phyloP scores from a whole-genome alignment of 2,797 vertebrate species.

The Otolemur crassicaudatus region DNA sequence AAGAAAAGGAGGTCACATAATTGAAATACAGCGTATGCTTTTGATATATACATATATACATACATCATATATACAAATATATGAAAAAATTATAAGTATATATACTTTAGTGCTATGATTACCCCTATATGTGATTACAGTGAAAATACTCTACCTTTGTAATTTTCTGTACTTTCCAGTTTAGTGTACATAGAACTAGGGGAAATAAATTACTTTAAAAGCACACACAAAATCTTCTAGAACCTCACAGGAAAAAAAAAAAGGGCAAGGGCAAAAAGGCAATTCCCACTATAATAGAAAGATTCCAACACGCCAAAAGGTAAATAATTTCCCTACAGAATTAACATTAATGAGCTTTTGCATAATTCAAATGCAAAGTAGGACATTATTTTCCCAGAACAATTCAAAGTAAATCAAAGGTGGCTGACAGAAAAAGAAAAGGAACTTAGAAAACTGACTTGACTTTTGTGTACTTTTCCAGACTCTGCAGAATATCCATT shows the following conservation, averaged over 20 bases:
- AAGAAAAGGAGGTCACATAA: neutral
- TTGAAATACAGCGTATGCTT: neutral
- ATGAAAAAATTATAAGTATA: neutral
- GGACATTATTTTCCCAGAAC: neutral
- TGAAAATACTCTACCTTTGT: neutral
- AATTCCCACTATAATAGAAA: neutral
- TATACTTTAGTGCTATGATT: neutral
- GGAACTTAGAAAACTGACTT: slow-evolving; percentile 89
- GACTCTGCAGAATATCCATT: slow-evolving; percentile 98
- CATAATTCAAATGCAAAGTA: neutral
- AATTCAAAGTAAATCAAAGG: neutral
- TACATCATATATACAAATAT: neutral
- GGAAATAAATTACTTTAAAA: neutral
- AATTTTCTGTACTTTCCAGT: neutral
- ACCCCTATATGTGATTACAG: neutral
- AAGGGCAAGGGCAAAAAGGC: neutral
- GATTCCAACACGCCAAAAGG: neutral
- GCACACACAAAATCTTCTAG: neutral
- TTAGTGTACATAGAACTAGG: neutral
- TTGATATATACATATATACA: neutral
- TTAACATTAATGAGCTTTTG: neutral
- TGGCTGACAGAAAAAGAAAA: slow-evolving; percentile 32
- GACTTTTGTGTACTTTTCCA: slow-evolving; percentile 98
- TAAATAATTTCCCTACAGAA: neutral
- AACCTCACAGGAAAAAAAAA: neutral